Percentiles rank a stretch among this genome's conserved stretches.
These are phyloP conservation scores for Cyclargus thomasi DNA, from an alignment of 1,140 invertebrate species.

Conservation along the genomic window DNA sequence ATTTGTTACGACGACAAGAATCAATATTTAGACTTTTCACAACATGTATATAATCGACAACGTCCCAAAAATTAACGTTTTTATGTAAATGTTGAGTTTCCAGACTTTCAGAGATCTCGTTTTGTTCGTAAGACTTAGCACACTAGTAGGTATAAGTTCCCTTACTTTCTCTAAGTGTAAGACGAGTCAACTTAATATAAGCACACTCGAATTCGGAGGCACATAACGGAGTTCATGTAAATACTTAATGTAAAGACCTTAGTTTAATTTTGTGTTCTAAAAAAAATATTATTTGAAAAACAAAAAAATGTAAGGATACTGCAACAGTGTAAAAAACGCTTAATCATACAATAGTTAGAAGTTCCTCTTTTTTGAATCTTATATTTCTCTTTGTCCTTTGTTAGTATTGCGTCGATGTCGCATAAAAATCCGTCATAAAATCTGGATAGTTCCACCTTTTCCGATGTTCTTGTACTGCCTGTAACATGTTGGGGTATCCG, in stretches of 20 bases:
- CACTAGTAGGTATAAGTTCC: constrained; percentile 51
- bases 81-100: constrained; percentile 66
- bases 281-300: constrained; percentile 49
- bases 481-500: constrained; percentile 17
- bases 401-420: too few species aligned
- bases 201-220: constrained; percentile 40
- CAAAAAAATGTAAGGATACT: constrained; percentile 43
- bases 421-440: neutral
- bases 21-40: neutral
- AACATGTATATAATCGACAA: neutral
- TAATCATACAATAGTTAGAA: neutral
- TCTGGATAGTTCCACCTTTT: neutral
- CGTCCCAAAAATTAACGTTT: constrained; percentile 37
- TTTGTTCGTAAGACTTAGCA: constrained; percentile 29
- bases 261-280: constrained; percentile 55
- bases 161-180: constrained; percentile 44
- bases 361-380: neutral
- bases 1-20: neutral
- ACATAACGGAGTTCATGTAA: constrained; percentile 35
- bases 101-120: constrained; percentile 74
- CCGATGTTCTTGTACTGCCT: neutral
- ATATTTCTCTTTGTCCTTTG: too few species aligned
- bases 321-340: constrained; percentile 4
- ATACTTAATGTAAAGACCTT: constrained; percentile 50
- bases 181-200: constrained; percentile 24